phyloP scores from a whole-genome alignment of 2,797 vertebrate genomes.

The Psittacula derbiana region DNA sequence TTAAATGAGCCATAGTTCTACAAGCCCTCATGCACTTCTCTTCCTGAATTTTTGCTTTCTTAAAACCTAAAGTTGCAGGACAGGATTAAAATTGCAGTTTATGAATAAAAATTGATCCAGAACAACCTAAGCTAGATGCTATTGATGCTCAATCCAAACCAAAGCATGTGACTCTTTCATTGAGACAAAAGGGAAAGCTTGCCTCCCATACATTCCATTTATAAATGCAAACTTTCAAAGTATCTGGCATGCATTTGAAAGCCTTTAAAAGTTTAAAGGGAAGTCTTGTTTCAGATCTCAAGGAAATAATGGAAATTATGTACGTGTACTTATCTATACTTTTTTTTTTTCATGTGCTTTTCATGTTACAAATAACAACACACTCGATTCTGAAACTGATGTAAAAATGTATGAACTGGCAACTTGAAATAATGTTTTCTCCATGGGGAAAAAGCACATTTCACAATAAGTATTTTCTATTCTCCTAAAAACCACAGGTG shows the following conservation, averaged over 20 bases:
- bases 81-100: background rate
- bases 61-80: background rate
- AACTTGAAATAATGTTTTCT: background rate
- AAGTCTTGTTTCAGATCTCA: background rate
- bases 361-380: background rate
- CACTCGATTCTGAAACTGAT: conserved; percentile 47
- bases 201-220: background rate
- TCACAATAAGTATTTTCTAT: conserved; percentile 30
- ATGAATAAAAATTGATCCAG: background rate
- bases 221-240: background rate
- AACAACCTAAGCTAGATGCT: background rate
- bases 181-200: background rate
- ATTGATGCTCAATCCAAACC: background rate
- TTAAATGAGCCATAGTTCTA: background rate
- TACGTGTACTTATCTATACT: background rate
- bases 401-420: background rate
- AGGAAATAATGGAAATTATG: background rate
- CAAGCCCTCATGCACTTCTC: background rate
- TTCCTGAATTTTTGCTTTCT: background rate
- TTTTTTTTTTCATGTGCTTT: background rate
- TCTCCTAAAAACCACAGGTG: background rate
- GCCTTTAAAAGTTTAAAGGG: background rate
- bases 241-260: background rate
- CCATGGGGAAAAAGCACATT: background rate
- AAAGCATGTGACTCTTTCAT: background rate